Conservation (phyloP, 2,888 invertebrate genomes). For the Synanthedon tipuliformis region DNA sequence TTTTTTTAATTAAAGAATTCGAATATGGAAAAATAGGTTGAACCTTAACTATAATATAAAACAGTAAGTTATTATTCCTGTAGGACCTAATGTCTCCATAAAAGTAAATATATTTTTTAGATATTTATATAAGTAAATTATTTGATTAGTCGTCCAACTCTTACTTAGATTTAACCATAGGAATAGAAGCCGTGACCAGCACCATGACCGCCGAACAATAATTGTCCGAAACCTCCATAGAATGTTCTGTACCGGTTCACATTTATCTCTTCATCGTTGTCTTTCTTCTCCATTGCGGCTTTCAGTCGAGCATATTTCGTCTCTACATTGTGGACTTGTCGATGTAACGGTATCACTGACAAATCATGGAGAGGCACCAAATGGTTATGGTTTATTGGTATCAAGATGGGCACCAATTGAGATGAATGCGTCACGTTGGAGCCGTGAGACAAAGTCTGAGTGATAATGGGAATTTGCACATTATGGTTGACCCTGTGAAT, state of each 20-base stretch:
- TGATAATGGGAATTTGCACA: constrained; percentile 23
- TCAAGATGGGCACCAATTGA: constrained; percentile 30
- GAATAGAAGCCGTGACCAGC: constrained; percentile 56
- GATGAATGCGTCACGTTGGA: constrained; percentile 31
- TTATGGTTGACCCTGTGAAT: constrained; percentile 25
- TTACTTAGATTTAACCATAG: constrained; percentile 26
- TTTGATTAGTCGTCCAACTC: neutral
- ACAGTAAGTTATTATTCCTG: too few relatives aligned
- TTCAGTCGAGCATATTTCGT: constrained; percentile 24
- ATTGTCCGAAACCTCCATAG: constrained; percentile 47
- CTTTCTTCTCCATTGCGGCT: constrained; percentile 20
- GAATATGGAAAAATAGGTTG: too few relatives aligned
- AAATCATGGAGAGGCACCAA: constrained; percentile 43
- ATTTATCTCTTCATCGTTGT: constrained; percentile 27
- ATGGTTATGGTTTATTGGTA: constrained; percentile 25
- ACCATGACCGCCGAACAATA: constrained; percentile 52
- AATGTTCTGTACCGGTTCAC: constrained; percentile 37
- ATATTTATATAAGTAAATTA: too few relatives aligned
- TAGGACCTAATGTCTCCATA: too few relatives aligned
- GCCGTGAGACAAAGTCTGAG: constrained; percentile 29
- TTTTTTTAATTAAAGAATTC: too few relatives aligned
- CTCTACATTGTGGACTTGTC: constrained; percentile 18
- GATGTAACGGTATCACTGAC: constrained; percentile 48
- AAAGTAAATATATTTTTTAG: too few relatives aligned
- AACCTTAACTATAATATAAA: too few relatives aligned